Conservation (phyloP, 2,888 invertebrate species). For the Autographa pulchrina region DNA sequence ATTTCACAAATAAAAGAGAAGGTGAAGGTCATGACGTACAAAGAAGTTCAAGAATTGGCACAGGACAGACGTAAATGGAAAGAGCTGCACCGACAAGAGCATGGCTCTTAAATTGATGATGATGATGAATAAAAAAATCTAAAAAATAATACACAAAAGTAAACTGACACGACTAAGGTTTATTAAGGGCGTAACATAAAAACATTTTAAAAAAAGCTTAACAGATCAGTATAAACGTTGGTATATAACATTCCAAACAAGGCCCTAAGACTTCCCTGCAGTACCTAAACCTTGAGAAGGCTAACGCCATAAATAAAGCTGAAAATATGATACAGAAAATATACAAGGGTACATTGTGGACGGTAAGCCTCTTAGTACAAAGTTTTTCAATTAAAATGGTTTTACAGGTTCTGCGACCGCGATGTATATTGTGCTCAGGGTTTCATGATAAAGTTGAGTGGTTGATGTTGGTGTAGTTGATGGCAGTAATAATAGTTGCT, state of each 20-base stretch:
- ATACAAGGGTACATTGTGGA: slow-evolving; percentile 39
- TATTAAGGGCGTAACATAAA: too few relatives aligned
- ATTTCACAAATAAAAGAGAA: too few relatives aligned
- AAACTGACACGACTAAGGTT: too few relatives aligned
- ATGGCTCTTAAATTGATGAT: too few relatives aligned
- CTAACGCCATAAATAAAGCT: slow-evolving; percentile 49
- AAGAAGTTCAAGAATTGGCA: too few relatives aligned
- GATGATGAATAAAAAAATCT: too few relatives aligned
- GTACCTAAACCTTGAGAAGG: slow-evolving; percentile 26
- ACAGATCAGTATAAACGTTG: too few relatives aligned
- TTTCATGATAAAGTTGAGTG: slow-evolving; percentile 34
- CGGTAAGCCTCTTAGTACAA: slow-evolving; percentile 59
- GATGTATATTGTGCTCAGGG: slow-evolving; percentile 27
- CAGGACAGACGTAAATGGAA: too few relatives aligned
- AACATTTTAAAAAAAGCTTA: too few relatives aligned
- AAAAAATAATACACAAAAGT: too few relatives aligned
- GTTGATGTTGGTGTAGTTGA: slow-evolving; percentile 25
- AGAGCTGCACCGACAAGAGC: too few relatives aligned
- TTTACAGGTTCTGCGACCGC: slow-evolving; percentile 42
- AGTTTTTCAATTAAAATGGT: slow-evolving; percentile 66
- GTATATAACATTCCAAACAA: not conserved
- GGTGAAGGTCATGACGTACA: too few relatives aligned
- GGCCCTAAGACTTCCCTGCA: not conserved
- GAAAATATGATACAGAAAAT: slow-evolving; percentile 51
- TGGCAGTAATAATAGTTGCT: not conserved